Conservation (phyloP, 2,797 vertebrate species). For the Liparis tanakae region DNA sequence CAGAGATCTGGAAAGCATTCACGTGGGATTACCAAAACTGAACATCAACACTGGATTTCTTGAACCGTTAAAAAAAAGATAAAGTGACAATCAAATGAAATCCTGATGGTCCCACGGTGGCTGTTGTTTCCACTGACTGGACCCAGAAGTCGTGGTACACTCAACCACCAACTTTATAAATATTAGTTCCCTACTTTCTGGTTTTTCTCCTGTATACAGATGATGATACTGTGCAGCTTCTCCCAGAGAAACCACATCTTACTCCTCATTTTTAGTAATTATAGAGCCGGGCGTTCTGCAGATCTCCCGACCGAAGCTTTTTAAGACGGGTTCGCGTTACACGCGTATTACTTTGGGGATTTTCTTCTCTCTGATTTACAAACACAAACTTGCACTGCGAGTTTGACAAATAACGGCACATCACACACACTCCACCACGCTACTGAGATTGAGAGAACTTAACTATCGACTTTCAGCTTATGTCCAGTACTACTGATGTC, state of each 20-base stretch:
- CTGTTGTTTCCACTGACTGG: conserved; percentile 33
- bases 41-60: conserved; percentile 9
- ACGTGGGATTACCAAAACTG: background rate
- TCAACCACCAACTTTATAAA: conserved; percentile 45
- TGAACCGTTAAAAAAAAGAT: conserved; percentile 19
- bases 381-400: conserved; percentile 31
- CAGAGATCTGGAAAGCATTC: background rate
- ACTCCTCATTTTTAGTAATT: conserved; percentile 67
- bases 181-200: conserved; percentile 56
- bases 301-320: conserved; percentile 29
- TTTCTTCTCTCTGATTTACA: conserved; percentile 58
- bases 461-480: conserved; percentile 11
- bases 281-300: conserved; percentile 45
- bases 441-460: conserved; percentile 5
- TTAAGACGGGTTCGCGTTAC: conserved; percentile 47
- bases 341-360: conserved; percentile 38
- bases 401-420: conserved; percentile 45
- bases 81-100: conserved; percentile 11
- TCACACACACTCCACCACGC: conserved; percentile 25
- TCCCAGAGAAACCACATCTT: conserved; percentile 58
- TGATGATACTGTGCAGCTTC: conserved; percentile 33
- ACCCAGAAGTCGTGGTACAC: conserved; percentile 17
- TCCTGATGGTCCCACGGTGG: conserved; percentile 17
- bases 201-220: conserved; percentile 38
- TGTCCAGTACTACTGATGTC: no score